Base-by-base conservation (phyloP, 2,797 vertebrate species). In the Selene dorsalis region DNA sequence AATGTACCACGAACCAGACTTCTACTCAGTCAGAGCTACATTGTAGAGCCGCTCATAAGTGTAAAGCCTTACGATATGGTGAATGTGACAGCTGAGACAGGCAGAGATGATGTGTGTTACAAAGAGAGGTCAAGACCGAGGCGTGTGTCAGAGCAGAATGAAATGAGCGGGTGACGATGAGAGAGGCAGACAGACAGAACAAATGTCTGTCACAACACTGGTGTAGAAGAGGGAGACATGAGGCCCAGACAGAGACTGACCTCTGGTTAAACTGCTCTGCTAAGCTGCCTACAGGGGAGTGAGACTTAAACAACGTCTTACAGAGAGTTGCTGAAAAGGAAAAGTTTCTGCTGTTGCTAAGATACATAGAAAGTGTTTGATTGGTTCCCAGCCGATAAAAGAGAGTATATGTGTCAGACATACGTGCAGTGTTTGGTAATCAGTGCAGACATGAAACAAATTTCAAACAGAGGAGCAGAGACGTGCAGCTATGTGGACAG, bases 121-220 rank as follows among this genome's bases (percentile, higher is more conserved):
- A 56, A 4, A 45, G 28, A 30, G 28, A 56, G 43, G 55, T 45
- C 39, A 39, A 52, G 75, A 66, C 48, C 11, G 28, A 62, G 60
- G 38, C 1, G 6, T 53, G 50, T 66, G 60, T 76, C 75, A 66
- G 73, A 70, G 71, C 43, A 18, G 63, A 72, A 58, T 24, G 22
- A 80, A 58, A 83, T 17, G 55, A 73, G 52, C 6, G 28, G 4
- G 1, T 73, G 80, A 78, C 11, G 43, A 77, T 39, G 41, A 77
- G 67, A 56, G 64, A 69, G 67, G 59, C 58, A 24, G 70, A 71
- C 73, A 32, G 77, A 81, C 32, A n/a, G 69, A 69, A 59, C 38
- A 55, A 85, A 68, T 28, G 32, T 75, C 63, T 74, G 79, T 85
- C 87, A 85, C 83, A 80, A 67, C 65, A 86, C 41, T 2, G 1